These are phyloP conservation scores for Strix occidentalis DNA, from an alignment of 2,797 vertebrate species.

Conservation along the genomic window DNA sequence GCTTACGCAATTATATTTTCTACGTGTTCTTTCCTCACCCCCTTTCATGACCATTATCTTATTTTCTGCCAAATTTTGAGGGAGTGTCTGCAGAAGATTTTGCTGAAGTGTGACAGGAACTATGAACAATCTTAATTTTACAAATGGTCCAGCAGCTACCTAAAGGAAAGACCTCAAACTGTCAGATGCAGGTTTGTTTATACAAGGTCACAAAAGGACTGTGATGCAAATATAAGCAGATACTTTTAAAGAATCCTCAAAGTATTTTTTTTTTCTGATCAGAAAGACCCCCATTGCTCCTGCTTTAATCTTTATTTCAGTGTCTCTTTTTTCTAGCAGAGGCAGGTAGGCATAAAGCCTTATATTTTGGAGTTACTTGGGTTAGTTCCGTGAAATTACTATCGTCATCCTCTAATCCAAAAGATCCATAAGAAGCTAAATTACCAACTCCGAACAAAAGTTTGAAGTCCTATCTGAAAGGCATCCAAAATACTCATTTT, in stretches of 20 bases:
- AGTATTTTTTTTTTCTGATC: background rate
- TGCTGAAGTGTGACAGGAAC: background rate
- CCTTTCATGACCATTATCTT: background rate
- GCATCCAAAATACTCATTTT: background rate
- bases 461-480: background rate
- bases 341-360: background rate
- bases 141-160: background rate
- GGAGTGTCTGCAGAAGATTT: background rate
- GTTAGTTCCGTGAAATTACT: background rate
- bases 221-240: background rate
- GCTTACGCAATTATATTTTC: background rate
- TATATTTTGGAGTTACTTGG: background rate
- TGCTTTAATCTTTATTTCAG: background rate
- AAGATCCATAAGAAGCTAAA: background rate
- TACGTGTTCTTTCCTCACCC: background rate
- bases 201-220: background rate
- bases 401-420: background rate
- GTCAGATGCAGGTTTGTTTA: background rate
- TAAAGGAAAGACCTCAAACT: background rate
- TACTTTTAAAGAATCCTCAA: background rate
- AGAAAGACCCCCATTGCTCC: background rate
- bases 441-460: background rate
- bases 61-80: background rate
- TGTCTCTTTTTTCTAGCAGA: background rate
- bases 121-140: background rate